A percentile compares a stretch with the other conserved stretches of the same genome.
phyloP scores from a whole-genome alignment of 1,140 invertebrate species.

The Lucilia cuprina region DNA sequence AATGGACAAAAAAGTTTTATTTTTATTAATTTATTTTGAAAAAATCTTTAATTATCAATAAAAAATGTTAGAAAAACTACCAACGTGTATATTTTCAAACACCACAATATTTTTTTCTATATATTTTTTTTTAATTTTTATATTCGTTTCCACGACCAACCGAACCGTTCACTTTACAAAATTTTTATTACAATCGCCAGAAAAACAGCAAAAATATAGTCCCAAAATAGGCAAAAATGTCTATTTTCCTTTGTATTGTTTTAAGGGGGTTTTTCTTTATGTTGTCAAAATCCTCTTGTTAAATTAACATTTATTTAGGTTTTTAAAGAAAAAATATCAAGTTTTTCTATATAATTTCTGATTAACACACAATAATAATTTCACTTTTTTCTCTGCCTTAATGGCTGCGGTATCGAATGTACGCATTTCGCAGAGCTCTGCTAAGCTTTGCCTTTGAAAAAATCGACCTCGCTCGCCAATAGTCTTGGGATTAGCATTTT shows the following conservation, averaged over 20 bases:
- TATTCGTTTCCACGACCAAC: background rate
- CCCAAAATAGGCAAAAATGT: too few species aligned
- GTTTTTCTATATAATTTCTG: background rate
- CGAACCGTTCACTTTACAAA: background rate
- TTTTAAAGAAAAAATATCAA: background rate
- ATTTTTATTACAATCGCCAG: background rate
- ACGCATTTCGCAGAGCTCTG: constrained; percentile 5
- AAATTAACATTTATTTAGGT: background rate
- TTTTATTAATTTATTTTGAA: background rate
- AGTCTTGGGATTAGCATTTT: background rate
- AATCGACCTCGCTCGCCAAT: background rate
- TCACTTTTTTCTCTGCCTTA: constrained; percentile 6
- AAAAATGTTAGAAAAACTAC: background rate
- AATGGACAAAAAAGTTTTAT: background rate
- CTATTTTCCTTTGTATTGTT: too few species aligned
- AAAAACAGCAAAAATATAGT: background rate
- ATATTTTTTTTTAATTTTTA: background rate
- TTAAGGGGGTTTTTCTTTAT: background rate
- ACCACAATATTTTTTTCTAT: background rate
- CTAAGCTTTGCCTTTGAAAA: constrained; percentile 6
- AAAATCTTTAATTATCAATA: background rate
- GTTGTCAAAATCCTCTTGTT: background rate
- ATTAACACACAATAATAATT: background rate
- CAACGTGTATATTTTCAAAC: background rate
- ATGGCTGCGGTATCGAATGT: background rate